Conservation (phyloP, 2,113 vertebrate genomes). For the Tenrec ecaudatus region DNA sequence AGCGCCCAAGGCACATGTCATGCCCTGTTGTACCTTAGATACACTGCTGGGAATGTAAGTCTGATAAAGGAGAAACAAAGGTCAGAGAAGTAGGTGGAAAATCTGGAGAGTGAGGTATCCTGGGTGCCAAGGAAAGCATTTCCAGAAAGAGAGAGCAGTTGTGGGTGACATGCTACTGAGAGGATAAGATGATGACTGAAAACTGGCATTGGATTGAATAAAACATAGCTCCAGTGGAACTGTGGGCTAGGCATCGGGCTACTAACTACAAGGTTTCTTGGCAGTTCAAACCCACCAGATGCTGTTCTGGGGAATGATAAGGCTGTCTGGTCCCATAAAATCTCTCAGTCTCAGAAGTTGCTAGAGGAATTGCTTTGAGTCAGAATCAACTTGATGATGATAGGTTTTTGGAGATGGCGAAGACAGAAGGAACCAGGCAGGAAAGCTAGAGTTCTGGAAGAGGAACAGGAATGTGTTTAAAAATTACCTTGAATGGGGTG, state of each 20-base stretch:
- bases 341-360: no score
- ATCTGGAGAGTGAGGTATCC: neutral
- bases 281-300: no score
- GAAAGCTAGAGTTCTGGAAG: neutral
- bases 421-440: neutral
- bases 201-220: neutral
- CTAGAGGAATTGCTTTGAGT: no score
- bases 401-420: no score
- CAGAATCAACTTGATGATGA: no score
- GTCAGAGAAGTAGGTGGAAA: neutral
- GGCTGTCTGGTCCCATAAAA: no score
- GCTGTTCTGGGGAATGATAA: no score
- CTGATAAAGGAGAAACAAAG: neutral
- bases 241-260: neutral
- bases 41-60: no score
- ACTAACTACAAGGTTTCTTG: no score
- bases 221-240: neutral
- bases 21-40: no score
- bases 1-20: no score
- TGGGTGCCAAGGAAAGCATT: conserved; percentile 13
- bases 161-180: neutral
- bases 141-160: neutral
- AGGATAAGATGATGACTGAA: neutral
- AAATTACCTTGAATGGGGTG: neutral
- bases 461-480: neutral